These are phyloP conservation scores for Prunella strophiata DNA, from an alignment of 2,797 vertebrate genomes.

Conservation along the genomic window DNA sequence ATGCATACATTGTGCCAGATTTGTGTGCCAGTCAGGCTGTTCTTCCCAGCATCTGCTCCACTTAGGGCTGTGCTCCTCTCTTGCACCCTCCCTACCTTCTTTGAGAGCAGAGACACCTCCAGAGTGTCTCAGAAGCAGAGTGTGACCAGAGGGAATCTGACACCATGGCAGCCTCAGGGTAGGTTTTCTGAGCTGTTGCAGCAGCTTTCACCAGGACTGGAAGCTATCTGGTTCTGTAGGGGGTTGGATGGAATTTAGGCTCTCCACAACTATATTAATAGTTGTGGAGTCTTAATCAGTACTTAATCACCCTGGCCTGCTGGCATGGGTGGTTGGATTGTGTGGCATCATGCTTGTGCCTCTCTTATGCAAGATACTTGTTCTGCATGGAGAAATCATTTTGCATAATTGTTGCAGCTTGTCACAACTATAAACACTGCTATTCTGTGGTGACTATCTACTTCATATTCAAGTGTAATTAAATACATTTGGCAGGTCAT, in stretches of 20 bases:
- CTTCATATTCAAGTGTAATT: not conserved
- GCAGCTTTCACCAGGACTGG: not conserved
- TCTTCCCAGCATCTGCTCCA: not conserved
- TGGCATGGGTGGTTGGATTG: not conserved
- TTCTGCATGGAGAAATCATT: not conserved
- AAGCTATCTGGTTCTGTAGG: not conserved
- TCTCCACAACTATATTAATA: not conserved
- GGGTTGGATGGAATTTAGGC: not conserved
- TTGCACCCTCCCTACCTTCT: not conserved
- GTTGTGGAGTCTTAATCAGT: not conserved
- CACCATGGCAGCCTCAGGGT: not conserved
- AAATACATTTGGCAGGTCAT: not conserved
- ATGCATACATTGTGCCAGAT: accelerated
- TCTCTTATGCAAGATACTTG: not conserved
- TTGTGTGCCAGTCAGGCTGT: not conserved
- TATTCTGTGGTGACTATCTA: not conserved
- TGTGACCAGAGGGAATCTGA: not conserved
- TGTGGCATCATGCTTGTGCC: not conserved
- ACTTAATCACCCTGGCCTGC: not conserved
- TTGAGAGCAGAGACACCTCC: not conserved
- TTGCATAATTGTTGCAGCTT: not conserved
- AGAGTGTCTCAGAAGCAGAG: not conserved
- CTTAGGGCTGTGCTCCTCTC: not conserved
- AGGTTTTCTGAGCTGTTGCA: not conserved
- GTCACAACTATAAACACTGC: not conserved